phyloP scores from a whole-genome alignment of 2,113 vertebrate genomes.

The Chionodraco myersi region DNA sequence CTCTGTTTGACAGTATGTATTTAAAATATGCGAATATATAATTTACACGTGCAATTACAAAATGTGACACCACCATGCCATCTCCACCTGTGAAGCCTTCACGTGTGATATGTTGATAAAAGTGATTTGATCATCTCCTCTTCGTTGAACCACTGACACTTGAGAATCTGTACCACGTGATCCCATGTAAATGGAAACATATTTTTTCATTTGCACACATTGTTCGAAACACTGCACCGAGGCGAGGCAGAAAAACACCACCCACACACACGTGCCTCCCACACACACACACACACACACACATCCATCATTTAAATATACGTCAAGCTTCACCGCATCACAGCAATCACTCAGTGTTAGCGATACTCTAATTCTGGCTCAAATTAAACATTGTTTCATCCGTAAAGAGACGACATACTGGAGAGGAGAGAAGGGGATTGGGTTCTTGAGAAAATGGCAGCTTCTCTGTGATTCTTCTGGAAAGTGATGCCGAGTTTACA shows the following conservation, averaged over 20 bases:
- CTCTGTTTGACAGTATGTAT: too few relatives aligned
- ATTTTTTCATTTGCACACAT: slow-evolving; percentile 14
- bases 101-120: not conserved
- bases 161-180: slow-evolving; percentile 16
- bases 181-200: slow-evolving; percentile 29
- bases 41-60: too few relatives aligned
- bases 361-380: slow-evolving; percentile 26
- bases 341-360: slow-evolving; percentile 24
- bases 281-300: slow-evolving; percentile 35
- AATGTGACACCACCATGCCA: too few relatives aligned
- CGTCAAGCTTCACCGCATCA: slow-evolving; percentile 47
- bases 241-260: slow-evolving; percentile 59
- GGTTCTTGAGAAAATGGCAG: slow-evolving; percentile 23
- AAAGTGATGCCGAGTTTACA: slow-evolving; percentile 33
- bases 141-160: not conserved
- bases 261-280: slow-evolving; percentile 65
- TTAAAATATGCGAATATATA: too few relatives aligned
- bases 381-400: slow-evolving; percentile 38
- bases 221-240: slow-evolving; percentile 43
- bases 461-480: slow-evolving; percentile 25
- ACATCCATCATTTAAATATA: slow-evolving; percentile 62
- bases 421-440: not conserved
- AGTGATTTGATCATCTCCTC: not conserved
- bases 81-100: too few relatives aligned
- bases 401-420: slow-evolving; percentile 12